Evolutionary conservation across 2,113 vertebrate genomes (phyloP), one percentile per base, ranked within the genome.

Genomic region (Bombycilla garrulus): DNA sequence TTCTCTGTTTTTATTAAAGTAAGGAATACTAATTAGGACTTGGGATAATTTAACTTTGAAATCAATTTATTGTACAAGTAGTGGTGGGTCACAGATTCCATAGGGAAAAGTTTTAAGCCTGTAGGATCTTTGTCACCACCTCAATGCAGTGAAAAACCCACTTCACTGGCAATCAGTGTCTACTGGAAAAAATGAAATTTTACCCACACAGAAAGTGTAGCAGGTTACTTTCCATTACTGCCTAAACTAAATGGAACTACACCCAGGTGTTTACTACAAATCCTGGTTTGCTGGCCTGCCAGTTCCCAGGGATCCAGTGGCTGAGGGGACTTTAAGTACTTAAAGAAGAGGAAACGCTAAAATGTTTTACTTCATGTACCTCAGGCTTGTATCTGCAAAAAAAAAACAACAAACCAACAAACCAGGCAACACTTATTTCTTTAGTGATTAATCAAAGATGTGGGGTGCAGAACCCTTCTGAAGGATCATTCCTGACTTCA

Each of bases 381-480:
- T 85, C 31, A 31, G 31, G 69, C 54, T 42, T 61, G 33, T 65
- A 53, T 24, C 40, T 77, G 71, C 45, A 62, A 60, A 69, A 85
- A n/a, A n/a, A n/a, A n/a, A n/a, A n/a, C n/a, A n/a, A n/a, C n/a
- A n/a, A 42, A 42, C 40, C 40, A 42, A 14, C 60, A 70, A 6
- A 2, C 0, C 38, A 38, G 38, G 38, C 38, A 0, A 14, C 9
- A 4, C 12, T 36, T 72, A n/a, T 69, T 79, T 53, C 65, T 70
- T 54, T 11, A 56, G 21, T 66, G 67, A 86, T 65, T 33, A 62
- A 79, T 82, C 8, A 4, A 48, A 84, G 23, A 25, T 40, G 21
- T 38, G 26, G 12, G 33, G 50, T 40, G 54, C 58, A 87, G 48
- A 91, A 67, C 33, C 18, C 50, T 73, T 65, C 19, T 11, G 33